phyloP scores from a whole-genome alignment of 92 coral and sea anemone genomes.

The Muricea muricata region DNA sequence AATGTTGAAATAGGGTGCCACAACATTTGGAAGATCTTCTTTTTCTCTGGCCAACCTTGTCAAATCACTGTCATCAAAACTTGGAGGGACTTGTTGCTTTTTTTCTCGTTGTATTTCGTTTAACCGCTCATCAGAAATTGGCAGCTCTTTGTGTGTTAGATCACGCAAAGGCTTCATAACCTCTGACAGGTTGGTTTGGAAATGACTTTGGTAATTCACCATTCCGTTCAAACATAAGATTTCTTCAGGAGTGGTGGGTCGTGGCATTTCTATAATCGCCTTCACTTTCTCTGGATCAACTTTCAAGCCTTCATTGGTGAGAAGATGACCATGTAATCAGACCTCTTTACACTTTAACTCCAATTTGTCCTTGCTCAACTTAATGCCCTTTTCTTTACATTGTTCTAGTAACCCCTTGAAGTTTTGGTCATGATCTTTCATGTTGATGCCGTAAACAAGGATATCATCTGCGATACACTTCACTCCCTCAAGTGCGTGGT shows the following conservation, averaged over 20 bases:
- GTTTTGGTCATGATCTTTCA: constrained; percentile 19
- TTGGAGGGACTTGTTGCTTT: constrained; percentile 53
- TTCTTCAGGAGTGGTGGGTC: not conserved
- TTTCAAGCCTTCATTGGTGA: not conserved
- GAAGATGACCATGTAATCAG: not conserved
- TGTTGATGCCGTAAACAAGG: not conserved
- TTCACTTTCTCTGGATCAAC: not conserved
- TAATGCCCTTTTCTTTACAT: constrained; percentile 42
- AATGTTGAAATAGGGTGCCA: constrained; percentile 10
- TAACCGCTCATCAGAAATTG: constrained; percentile 44
- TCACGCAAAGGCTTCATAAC: not conserved
- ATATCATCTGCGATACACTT: not conserved
- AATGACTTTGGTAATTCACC: not conserved
- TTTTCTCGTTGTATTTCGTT: constrained; percentile 33
- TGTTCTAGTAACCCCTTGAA: constrained; percentile 4
- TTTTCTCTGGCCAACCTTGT: not conserved
- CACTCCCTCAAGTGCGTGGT: too few relatives aligned
- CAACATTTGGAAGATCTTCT: not conserved
- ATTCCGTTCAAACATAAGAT: not conserved
- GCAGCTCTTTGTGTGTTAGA: constrained; percentile 27
- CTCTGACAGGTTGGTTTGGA: not conserved
- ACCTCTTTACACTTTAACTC: not conserved
- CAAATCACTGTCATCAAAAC: constrained; percentile 20
- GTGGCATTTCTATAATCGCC: not conserved
- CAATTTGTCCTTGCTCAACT: constrained; percentile 1